Base-by-base conservation (phyloP, 2,797 vertebrate species). In the Halcyon leucocephala region DNA sequence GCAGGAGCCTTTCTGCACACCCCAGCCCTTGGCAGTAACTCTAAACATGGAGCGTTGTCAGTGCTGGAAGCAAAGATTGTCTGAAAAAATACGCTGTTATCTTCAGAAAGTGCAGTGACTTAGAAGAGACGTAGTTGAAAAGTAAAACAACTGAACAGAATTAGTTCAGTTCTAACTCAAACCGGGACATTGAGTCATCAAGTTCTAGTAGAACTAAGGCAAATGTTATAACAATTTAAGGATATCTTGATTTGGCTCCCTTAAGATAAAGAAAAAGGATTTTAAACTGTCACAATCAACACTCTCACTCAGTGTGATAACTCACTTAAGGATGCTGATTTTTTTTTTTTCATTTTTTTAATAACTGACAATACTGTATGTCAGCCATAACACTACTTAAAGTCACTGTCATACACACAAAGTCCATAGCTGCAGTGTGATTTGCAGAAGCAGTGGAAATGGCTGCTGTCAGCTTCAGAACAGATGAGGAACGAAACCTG, bases 401-500 rank as follows among this genome's bases (percentile, higher is more conserved):
- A 97, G 76, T 83, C 92, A 83, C 84, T 94, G 86, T 97, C 97
- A 95, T 91, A 87, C 10, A 58, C 54, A 82, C 35, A 76, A 54
- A 86, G 35, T 89, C 82, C 86, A 28, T 39, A 93, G 41, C 61
- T 90, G 66, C 74, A 33, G 37, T 58, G 39, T 60, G 79, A 96
- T 96, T 96, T 97, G 90, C 82, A 89, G 86, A 94, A 90, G 90
- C 67, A 94, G 77, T 0, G 3, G 82, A 96, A 97, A 97, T 93
- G 90, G 86, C 84, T 95, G 73, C 94, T 97, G 96, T 94, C 97
- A 97, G 89, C 71, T 92, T 90, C 69, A 65, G 73, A 96, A 91
- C 29, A 80, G 90, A 95, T 80, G 90, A 97, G 93, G 95, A 97
- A 94, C 37, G 1, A 95, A 97, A 97, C 81, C 95, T 98, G 97